A percentile compares a stretch with the other conserved stretches of the same genome.
phyloP scores from a whole-genome alignment of 1,140 invertebrate genomes.

The Metopolophium dirhodum region DNA sequence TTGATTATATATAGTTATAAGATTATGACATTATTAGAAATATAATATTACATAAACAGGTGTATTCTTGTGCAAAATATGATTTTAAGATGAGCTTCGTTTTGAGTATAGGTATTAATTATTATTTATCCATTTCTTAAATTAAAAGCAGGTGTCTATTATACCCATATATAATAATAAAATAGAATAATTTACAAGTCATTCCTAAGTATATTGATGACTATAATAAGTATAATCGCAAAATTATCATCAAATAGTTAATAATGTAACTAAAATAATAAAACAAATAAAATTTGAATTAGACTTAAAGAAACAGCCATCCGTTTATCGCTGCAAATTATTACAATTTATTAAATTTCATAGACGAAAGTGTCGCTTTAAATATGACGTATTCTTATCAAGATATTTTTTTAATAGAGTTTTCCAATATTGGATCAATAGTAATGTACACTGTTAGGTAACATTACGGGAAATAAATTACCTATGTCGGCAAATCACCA shows the following conservation, averaged over 20 bases:
- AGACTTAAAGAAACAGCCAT: neutral
- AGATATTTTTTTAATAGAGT: neutral
- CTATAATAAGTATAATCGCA: neutral
- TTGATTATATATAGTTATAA: neutral
- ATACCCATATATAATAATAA: no score
- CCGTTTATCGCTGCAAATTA: no score
- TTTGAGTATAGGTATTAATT: neutral
- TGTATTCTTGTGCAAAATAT: neutral
- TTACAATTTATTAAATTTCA: no score
- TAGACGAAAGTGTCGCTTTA: neutral
- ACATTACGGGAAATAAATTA: neutral
- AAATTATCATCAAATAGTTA: neutral
- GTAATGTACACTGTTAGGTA: neutral
- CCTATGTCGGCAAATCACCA: neutral
- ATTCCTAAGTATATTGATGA: neutral
- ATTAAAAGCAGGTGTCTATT: no score
- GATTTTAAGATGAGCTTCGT: neutral
- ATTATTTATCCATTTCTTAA: neutral
- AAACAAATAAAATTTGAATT: no score
- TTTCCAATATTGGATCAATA: neutral
- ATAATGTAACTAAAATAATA: neutral
- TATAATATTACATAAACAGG: neutral
- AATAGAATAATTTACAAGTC: no score
- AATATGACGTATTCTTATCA: neutral
- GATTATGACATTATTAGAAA: neutral